Evolutionary conservation across 2,797 vertebrate species (phyloP).

Genomic region (Poecile montanus): DNA sequence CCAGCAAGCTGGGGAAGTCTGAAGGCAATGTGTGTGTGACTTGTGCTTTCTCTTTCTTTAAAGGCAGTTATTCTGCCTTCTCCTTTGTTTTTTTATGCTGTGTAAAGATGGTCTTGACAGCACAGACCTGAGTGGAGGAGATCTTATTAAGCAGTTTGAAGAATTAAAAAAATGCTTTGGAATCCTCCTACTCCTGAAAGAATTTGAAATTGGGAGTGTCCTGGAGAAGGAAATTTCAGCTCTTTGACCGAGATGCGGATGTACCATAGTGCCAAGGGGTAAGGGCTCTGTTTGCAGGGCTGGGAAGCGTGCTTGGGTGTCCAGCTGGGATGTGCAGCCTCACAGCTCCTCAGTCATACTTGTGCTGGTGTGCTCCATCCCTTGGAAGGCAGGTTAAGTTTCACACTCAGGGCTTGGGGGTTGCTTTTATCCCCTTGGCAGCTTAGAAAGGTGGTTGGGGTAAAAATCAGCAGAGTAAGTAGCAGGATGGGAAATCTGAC

Average conservation of each 20-base stretch:
- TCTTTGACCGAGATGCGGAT: accelerated
- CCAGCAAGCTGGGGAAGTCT: background rate
- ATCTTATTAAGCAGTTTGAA: background rate
- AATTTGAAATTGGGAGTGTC: accelerated
- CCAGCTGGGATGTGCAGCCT: background rate
- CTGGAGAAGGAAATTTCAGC: background rate
- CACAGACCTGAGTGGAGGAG: accelerated
- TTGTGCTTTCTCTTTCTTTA: background rate
- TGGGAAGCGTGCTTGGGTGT: background rate
- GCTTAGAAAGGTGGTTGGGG: accelerated
- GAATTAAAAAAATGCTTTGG: accelerated
- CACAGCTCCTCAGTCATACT: background rate
- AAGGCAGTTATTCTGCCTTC: background rate
- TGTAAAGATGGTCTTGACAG: background rate
- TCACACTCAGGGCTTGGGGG: background rate
- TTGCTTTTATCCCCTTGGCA: background rate
- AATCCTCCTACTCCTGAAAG: background rate
- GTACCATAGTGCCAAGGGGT: background rate
- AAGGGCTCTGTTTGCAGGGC: background rate
- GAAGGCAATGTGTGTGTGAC: accelerated
- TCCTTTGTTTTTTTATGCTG: background rate
- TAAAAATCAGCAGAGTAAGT: background rate
- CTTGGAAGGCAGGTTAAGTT: background rate
- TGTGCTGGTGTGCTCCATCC: too few species aligned
- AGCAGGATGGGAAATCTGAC: background rate